Evolutionary conservation across 2,888 invertebrate species (phyloP), one percentile per base, ranked within the genome.

Genomic region (Drosophila dives): DNA sequence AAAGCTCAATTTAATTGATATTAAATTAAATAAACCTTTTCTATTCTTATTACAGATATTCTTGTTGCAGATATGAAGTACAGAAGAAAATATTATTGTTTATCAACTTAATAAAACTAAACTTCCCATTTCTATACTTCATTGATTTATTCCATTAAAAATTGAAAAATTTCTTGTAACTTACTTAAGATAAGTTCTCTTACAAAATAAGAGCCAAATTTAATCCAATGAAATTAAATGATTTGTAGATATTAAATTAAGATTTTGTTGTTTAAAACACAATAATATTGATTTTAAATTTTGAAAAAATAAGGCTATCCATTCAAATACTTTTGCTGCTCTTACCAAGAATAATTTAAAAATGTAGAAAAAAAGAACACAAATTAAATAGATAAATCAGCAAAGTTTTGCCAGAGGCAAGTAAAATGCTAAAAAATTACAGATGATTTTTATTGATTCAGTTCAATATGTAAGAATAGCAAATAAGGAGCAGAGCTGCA

Each of bases 401-500:
- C 2, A 38, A 15, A 7, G 15, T 7, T 17, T 36, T 17, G 7
- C 36, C 15, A 17, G 2, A 29, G 0, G 29, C 29, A 38, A 17
- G 4, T 40, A 40, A n/a, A 40, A n/a, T 29, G 29, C 17, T 11
- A 26, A 10, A 36, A 36, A 2, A 36, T 15, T 2, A 23, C 8
- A 26, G 3, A 5, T 2, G 54, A 34, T 34, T 53, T 17, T 53
- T 12, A 12, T n/a, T 11, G 11, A 29, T 7, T 3, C 33, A 1
- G 40, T 17, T 6, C 6, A 40, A 58, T 45, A 38, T n/a, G 26
- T 8, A 34, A 50, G 10, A 15, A 49, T n/a, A 6, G n/a, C 38
- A 17, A 53, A 29, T 59, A 26, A 17, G 36, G 7, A 17, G 26
- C 2, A 53, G 38, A 66, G 59, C 26, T 73, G 53, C 20, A 40